phyloP scores from a whole-genome alignment of 1,140 invertebrate species.

The Alviniconcha marisindica region DNA sequence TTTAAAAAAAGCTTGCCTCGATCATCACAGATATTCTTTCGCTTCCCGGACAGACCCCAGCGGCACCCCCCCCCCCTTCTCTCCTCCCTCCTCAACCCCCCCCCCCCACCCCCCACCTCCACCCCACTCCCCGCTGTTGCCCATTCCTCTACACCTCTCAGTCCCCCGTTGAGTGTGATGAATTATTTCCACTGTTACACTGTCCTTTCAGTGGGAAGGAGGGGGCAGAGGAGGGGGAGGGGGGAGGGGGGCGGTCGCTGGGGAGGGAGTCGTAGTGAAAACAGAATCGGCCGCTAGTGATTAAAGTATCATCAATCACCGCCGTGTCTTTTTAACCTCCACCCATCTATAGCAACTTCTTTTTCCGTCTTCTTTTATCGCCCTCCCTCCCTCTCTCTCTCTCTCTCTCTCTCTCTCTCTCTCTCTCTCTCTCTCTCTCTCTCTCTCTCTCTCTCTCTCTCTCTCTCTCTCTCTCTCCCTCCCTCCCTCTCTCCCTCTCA shows the following conservation, averaged over 20 bases:
- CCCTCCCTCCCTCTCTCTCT: background rate
- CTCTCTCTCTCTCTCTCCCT: background rate
- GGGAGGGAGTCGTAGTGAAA: background rate
- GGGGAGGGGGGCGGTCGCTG: too few relatives aligned
- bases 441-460: background rate
- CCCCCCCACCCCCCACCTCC: background rate
- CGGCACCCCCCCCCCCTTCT: background rate
- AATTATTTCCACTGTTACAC: background rate
- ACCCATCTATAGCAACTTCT: background rate
- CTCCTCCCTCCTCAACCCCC: background rate
- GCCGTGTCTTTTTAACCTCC: background rate
- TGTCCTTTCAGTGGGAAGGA: background rate
- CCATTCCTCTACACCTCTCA: background rate
- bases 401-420: conserved; percentile 8
- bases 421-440: background rate
- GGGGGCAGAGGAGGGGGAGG: too few relatives aligned
- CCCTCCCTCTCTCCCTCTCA: background rate
- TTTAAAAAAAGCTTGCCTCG: too few relatives aligned
- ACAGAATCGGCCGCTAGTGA: background rate
- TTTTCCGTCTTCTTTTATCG: background rate
- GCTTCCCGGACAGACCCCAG: too few relatives aligned
- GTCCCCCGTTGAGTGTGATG: background rate
- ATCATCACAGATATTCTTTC: too few relatives aligned
- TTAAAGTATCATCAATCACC: background rate
- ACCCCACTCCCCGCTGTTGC: too few relatives aligned